phyloP scores from a whole-genome alignment of 2,113 vertebrate species.

The Sus scrofa region T2T-Sscrofa CM000814.6:15308501-15309000 shows the following conservation, averaged over 20 bases:
- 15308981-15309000: background rate
- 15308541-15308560: background rate
- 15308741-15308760: conserved; percentile 38
- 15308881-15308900: background rate
- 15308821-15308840: background rate
- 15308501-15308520: background rate
- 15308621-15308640: conserved; percentile 41
- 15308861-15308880: background rate
- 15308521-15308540: background rate
- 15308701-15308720: conserved; percentile 67
- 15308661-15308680: conserved; percentile 68
- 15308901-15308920: background rate
- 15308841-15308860: background rate
- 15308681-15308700: conserved; percentile 71
- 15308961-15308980: background rate
- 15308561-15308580: background rate
- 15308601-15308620: background rate
- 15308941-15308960: background rate
- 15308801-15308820: background rate
- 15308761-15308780: conserved; percentile 1
- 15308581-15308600: background rate
- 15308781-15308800: background rate
- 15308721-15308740: background rate
- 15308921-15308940: background rate
- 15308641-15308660: background rate